Conservation (phyloP, 2,797 vertebrate species). For the Dermochelys coriacea region DNA sequence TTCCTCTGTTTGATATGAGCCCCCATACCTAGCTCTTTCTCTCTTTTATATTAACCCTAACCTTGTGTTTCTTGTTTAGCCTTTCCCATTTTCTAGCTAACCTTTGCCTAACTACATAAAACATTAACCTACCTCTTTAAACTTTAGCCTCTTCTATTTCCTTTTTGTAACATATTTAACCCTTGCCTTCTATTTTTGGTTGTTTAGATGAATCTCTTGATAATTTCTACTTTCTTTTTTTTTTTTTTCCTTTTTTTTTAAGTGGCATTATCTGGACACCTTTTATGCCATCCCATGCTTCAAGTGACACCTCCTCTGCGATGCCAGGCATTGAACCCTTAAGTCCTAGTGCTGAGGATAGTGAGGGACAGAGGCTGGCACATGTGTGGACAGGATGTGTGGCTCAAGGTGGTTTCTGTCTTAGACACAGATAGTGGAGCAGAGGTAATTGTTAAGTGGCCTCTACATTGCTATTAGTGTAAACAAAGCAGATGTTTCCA, state of each 20-base stretch:
- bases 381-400: not conserved
- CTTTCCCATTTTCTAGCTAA: rapidly evolving
- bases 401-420: rapidly evolving
- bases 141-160: not conserved
- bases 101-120: not conserved
- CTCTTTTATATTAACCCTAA: not conserved
- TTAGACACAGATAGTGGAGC: rapidly evolving
- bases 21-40: rapidly evolving
- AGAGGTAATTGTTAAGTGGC: conserved; percentile 60
- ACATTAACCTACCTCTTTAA: rapidly evolving
- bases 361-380: not conserved
- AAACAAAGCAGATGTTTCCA: conserved; percentile 60
- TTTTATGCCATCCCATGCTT: not conserved
- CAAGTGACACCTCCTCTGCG: rapidly evolving
- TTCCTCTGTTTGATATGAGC: not conserved
- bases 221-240: too few species aligned
- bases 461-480: conserved; percentile 12
- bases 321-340: not conserved
- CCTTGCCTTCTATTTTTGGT: not conserved
- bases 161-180: not conserved
- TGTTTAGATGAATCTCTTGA: not conserved
- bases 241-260: not conserved
- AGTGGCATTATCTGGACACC: not conserved
- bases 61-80: not conserved
- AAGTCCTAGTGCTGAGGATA: rapidly evolving